phyloP scores from a whole-genome alignment of 2,113 vertebrate species.

The Percina caprodes region DNA sequence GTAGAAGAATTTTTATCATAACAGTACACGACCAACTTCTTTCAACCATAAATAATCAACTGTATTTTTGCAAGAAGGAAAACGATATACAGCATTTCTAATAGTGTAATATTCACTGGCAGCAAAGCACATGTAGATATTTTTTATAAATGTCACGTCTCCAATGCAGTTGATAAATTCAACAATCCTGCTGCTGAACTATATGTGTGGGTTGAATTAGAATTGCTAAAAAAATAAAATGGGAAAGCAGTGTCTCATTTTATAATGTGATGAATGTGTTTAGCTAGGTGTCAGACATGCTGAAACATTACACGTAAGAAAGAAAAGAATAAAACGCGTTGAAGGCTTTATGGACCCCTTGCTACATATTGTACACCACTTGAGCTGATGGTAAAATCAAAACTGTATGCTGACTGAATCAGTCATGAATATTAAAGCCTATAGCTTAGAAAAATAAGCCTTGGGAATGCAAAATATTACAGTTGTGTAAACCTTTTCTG shows the following conservation, averaged over 20 bases:
- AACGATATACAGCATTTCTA: not conserved
- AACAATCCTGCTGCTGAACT: conserved; percentile 43
- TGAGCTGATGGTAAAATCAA: conserved; percentile 65
- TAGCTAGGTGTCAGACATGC: conserved; percentile 55
- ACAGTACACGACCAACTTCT: conserved; percentile 7
- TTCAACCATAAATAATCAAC: conserved; percentile 27
- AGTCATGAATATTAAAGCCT: conserved; percentile 59
- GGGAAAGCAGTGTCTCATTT: conserved; percentile 44
- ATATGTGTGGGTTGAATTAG: conserved; percentile 16
- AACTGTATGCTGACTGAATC: conserved; percentile 59
- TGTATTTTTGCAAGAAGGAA: not conserved
- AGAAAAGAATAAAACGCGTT: conserved; percentile 65
- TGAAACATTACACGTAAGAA: conserved; percentile 52
- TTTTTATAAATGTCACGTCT: conserved; percentile 30
- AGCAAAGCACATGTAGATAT: not conserved
- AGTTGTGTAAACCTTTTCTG: conserved; percentile 36
- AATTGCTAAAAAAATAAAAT: conserved; percentile 40
- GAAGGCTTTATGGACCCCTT: conserved; percentile 64
- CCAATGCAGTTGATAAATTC: conserved; percentile 29
- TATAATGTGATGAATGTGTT: conserved; percentile 62
- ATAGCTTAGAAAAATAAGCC: conserved; percentile 50
- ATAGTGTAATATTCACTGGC: not conserved
- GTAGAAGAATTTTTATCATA: conserved; percentile 29
- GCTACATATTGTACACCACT: conserved; percentile 51
- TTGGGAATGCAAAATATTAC: conserved; percentile 28